A percentile compares a stretch with the other conserved stretches of the same genome.
Evolutionary conservation across 2,113 vertebrate species (phyloP).

Genomic region (Oceanodroma tethys): DNA sequence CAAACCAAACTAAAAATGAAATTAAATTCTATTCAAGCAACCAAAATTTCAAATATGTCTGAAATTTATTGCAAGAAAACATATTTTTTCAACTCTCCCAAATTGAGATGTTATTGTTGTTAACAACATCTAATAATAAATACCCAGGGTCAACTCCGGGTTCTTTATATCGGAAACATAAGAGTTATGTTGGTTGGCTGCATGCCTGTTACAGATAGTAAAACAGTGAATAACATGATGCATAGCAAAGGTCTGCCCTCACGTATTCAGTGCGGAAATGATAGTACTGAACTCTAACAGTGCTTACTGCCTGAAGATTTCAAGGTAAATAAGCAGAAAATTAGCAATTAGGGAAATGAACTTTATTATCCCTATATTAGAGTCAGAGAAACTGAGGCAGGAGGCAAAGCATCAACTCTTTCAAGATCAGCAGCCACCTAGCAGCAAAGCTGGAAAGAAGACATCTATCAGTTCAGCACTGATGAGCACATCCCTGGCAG

Average conservation of each 20-base stretch:
- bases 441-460: background rate
- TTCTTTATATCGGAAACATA: background rate
- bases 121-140: background rate
- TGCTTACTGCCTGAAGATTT: background rate
- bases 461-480: background rate
- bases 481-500: background rate
- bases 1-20: background rate
- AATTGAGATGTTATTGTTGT: background rate
- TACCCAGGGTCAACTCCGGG: background rate
- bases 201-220: background rate
- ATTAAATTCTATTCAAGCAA: background rate
- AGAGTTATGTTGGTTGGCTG: background rate
- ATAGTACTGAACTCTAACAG: background rate
- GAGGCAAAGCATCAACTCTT: background rate
- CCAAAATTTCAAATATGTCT: background rate
- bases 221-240: background rate
- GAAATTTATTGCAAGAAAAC: background rate
- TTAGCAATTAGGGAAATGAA: background rate
- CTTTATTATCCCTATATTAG: background rate
- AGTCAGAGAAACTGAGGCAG: constrained; percentile 17
- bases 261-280: background rate
- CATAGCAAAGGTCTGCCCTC: background rate
- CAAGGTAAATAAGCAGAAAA: background rate
- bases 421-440: background rate
- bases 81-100: background rate